Base-by-base conservation (phyloP, 2,797 vertebrate genomes). In the Lindbergichthys nudifrons region DNA sequence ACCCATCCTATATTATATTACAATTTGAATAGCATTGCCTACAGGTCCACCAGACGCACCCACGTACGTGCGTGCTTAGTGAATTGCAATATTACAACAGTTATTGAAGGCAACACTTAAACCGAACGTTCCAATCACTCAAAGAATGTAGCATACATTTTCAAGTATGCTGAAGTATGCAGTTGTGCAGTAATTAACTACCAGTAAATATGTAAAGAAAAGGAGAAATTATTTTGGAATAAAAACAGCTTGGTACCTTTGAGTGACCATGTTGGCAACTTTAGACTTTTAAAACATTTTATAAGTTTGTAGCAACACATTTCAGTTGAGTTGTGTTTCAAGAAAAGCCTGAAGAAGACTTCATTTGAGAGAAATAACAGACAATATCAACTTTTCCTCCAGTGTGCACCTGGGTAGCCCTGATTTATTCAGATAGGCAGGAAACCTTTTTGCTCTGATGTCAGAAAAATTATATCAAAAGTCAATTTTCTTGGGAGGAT, bases 61-160 rank as follows among this genome's bases (percentile, higher is more conserved):
- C 21, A 41, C 51, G n/a, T 36, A 32, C 1, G 13, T 11, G 3
- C 8, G 5, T 8, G 4, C n/a, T 26, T 5, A 26, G 0, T 13
- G 14, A 61, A 14, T 21, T 13, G 0, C 12, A 23, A 13, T 26
- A 52, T 77, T 65, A 72, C 71, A 62, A 52, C 21, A n/a, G 67
- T 10, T 8, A 0, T 0, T 78, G 84, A 91, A 87, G 50, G 82
- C 50, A 84, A 19, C 89, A 69, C 21, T 43, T 3, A 58, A 65
- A 15, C 46, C 63, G 43, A 63, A 68, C n/a, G 61, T 70, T 77
- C 67, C 65, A 50, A 51, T 83, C 42, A 46, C 19, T 69, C 62
- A 51, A 14, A 48, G 3, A 19, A 1, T 16, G 5, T 0, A 15
- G 13, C 11, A 19, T 9, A 7, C 21, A 9, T 52, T 12, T 57